Percentiles rank a stretch among this genome's conserved stretches.
Conservation (phyloP, 1,140 invertebrate genomes). For the Eriocheir sinensis region DNA sequence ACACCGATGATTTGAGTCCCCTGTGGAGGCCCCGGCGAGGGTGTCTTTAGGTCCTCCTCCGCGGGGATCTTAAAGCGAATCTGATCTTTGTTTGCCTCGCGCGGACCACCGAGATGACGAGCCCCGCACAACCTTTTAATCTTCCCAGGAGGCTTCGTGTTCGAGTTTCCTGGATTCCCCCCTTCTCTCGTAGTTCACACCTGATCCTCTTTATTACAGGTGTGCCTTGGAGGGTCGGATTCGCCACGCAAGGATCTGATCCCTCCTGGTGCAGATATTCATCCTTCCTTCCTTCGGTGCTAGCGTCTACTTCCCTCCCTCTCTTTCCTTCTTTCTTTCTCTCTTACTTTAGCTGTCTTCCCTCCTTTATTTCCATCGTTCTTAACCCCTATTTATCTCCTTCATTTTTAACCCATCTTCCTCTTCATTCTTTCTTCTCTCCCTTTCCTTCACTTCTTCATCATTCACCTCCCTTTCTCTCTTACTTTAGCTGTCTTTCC, state of each 20-base stretch:
- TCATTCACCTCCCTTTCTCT: too few relatives aligned
- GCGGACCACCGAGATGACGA: constrained; percentile 42
- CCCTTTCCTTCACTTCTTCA: too few relatives aligned
- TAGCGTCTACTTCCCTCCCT: too few relatives aligned
- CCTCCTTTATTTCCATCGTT: too few relatives aligned
- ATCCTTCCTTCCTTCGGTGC: neutral
- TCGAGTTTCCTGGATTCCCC: constrained; percentile 59
- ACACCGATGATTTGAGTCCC: constrained; percentile 62
- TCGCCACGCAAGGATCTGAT: constrained; percentile 16
- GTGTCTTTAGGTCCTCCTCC: constrained; percentile 37
- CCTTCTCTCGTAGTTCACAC: constrained; percentile 70
- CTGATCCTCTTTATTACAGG: constrained; percentile 56
- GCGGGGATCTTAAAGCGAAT: constrained; percentile 24
- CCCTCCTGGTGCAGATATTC: neutral
- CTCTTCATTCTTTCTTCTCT: too few relatives aligned
- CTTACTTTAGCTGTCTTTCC: too few relatives aligned
- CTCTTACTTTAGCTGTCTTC: too few relatives aligned
- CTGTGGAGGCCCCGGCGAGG: neutral
- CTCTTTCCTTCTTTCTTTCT: too few relatives aligned
- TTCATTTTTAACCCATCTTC: too few relatives aligned
- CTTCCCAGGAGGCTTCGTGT: neutral
- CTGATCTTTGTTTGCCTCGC: constrained; percentile 62
- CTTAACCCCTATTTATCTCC: neutral
- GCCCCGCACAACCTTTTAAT: constrained; percentile 64
- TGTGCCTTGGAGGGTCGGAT: constrained; percentile 13